Evolutionary conservation across 2,797 vertebrate species (phyloP), one percentile per base, ranked within the genome.

Genomic region (Acanthis flammea): DNA sequence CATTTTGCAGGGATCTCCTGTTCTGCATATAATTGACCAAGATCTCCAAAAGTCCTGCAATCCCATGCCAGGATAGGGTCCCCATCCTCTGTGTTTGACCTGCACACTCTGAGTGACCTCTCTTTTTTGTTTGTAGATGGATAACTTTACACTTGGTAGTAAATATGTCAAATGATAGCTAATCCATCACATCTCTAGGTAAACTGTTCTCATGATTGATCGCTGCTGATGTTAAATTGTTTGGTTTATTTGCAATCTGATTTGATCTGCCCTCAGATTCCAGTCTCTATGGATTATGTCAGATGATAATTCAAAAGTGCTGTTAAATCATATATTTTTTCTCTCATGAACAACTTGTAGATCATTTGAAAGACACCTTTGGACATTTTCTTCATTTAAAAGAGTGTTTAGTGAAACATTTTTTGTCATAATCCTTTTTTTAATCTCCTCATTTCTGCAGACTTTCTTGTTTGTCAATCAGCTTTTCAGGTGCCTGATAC

Each of bases 121-220:
- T 75, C 63, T 70, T 88, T 91, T 93, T 81, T 60, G 62, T 95
- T 89, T 77, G 28, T 53, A 73, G 90, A 84, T 63, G 35, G 79
- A 91, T 86, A 88, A 93, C 41, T 92, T 88, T 72, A 73, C 47
- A 25, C 41, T 93, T 75, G 73, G 42, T 62, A 70, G 76, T 91
- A 93, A 95, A 95, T 68, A 81, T 27, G 27, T 84, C 79, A 78
- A 86, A 86, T 48, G 50, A 76, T 66, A 92, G 83, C 48, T 88
- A 88, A 95, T 97, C 83, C 60, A 92, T 96, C 86, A 90, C 76
- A 86, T 17, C 35, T 78, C 80, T 82, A 86, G 48, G 60, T 94
- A 95, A 96, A 88, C 72, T 88, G 15, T 88, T 92, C 16, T 22
- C 67, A 41, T 90, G 91, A 94, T 68, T 72, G 68, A 91, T 94